These are phyloP conservation scores for Microcebus tavaratra DNA, from an alignment of 2,113 vertebrate genomes.

Conservation along the genomic window DNA sequence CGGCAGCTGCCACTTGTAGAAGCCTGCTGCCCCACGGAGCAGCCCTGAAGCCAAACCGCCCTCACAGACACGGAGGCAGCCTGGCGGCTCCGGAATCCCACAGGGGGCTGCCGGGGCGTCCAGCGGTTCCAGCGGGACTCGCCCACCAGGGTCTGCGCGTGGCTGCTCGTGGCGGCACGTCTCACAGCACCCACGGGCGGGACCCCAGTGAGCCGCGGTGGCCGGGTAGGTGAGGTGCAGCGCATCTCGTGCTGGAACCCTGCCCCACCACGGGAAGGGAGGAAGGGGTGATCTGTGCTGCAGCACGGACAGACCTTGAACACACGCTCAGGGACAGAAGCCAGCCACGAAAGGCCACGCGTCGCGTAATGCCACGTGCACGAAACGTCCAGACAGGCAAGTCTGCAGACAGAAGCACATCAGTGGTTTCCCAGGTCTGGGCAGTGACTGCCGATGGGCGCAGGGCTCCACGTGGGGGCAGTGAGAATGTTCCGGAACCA, in stretches of 20 bases:
- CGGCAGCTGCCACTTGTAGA: neutral
- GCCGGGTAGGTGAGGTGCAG: neutral
- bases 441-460: neutral
- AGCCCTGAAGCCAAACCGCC: fast-evolving
- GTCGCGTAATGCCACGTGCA: neutral
- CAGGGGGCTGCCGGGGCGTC: fast-evolving
- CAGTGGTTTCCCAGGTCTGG: neutral
- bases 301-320: neutral
- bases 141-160: too few species aligned
- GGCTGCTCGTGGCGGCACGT: too few species aligned
- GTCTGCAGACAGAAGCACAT: neutral
- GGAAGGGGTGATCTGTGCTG: fast-evolving
- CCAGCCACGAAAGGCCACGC: neutral
- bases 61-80: neutral
- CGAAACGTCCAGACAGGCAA: neutral
- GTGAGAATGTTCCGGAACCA: neutral
- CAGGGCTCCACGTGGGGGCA: neutral
- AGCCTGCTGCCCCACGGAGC: neutral
- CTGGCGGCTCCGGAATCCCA: neutral
- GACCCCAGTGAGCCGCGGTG: fast-evolving
- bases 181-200: neutral
- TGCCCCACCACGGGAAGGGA: neutral
- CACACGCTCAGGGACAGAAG: neutral
- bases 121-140: neutral
- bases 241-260: fast-evolving